Percentiles rank a stretch among this genome's conserved stretches.
Evolutionary conservation across 64 coral and sea anemone species (phyloP).

Genomic region (Trachythela sp.): DNA sequence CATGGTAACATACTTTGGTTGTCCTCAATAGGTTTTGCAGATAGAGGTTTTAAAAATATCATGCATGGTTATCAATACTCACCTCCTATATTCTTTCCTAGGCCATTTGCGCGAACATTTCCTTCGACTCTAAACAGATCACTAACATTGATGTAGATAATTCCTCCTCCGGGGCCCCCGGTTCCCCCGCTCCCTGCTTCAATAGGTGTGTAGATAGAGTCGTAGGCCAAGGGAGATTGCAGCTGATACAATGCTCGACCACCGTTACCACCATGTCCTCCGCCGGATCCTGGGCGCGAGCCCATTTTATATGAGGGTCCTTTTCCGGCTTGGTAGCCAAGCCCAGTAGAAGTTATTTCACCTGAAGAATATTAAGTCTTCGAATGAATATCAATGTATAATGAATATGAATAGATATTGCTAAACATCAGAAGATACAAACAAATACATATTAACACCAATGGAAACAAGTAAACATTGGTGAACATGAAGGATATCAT

Average conservation of each 20-base stretch:
- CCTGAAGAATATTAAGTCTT: neutral
- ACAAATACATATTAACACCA: too few species aligned
- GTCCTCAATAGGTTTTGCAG: too few species aligned
- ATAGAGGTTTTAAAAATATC: neutral
- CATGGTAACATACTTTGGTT: too few species aligned
- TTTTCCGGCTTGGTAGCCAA: neutral
- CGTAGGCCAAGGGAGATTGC: neutral
- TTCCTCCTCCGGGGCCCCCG: neutral
- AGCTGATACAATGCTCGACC: slow-evolving; percentile 6
- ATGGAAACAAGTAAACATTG: too few species aligned
- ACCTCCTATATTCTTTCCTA: neutral
- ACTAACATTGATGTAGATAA: slow-evolving; percentile 10
- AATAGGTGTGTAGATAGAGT: neutral
- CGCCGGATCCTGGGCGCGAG: neutral
- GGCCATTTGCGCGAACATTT: neutral
- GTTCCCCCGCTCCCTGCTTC: neutral
- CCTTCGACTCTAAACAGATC: neutral
- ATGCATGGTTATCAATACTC: neutral
- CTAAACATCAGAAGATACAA: too few species aligned
- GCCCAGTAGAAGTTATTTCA: neutral
- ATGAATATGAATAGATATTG: too few species aligned
- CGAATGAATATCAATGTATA: too few species aligned
- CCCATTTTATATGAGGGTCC: neutral
- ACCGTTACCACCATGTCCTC: slow-evolving; percentile 5
- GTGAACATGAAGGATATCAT: too few species aligned